Evolutionary conservation across 1,140 invertebrate genomes (phyloP).

Genomic region (Hypsibius dujardini): DNA sequence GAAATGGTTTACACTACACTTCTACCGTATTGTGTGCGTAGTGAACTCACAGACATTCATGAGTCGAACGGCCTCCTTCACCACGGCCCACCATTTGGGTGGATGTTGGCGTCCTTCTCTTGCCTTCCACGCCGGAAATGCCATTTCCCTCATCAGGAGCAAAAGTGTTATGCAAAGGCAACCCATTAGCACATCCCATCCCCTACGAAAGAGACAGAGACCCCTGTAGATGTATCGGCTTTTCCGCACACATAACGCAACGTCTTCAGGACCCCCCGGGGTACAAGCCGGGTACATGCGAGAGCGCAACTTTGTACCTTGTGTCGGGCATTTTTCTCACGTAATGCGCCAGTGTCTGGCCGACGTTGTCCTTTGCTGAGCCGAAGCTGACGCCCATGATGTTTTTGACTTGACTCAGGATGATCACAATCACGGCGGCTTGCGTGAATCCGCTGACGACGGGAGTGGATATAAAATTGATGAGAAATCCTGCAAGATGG

Average conservation of each 20-base stretch:
- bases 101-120: neutral
- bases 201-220: neutral
- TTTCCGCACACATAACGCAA: no score
- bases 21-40: no score
- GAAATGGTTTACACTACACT: no score
- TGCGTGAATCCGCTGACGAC: conserved; percentile 2
- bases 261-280: no score
- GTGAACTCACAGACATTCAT: neutral
- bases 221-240: no score
- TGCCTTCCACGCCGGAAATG: conserved; percentile 5
- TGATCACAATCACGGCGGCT: conserved; percentile 12
- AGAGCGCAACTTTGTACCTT: neutral
- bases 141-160: conserved; percentile 1
- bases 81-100: neutral
- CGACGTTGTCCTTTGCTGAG: neutral
- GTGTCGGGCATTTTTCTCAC: neutral
- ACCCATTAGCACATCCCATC: conserved; percentile 11
- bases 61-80: neutral
- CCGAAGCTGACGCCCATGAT: conserved; percentile 15
- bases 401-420: conserved; percentile 13
- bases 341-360: neutral
- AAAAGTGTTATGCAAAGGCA: conserved; percentile 3
- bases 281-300: no score
- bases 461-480: conserved; percentile 11
- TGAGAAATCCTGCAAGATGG: conserved; percentile 14